phyloP scores from a whole-genome alignment of 2,797 vertebrate species.

The Carapus acus region DNA sequence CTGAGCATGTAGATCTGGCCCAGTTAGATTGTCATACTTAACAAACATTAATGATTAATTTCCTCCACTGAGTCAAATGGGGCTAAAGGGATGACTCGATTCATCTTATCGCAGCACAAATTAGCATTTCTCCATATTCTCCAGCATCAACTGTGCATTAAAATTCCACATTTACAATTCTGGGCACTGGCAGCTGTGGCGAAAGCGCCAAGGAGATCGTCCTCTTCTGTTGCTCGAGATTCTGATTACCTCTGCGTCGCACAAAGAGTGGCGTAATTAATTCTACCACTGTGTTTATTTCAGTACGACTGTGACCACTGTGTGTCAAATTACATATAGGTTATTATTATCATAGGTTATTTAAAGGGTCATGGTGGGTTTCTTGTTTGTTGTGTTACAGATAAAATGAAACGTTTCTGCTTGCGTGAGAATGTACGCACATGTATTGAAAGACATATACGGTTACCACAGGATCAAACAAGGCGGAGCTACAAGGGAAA shows the following conservation, averaged over 20 bases:
- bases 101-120: slow-evolving; percentile 79
- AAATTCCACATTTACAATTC: slow-evolving; percentile 74
- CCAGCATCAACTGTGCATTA: slow-evolving; percentile 73
- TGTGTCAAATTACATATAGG: slow-evolving; percentile 59
- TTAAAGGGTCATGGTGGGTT: slow-evolving; percentile 60
- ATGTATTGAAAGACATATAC: slow-evolving; percentile 25
- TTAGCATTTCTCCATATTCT: slow-evolving; percentile 80
- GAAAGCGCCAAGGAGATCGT: slow-evolving; percentile 68
- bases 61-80: slow-evolving; percentile 80
- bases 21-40: slow-evolving; percentile 82
- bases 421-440: slow-evolving; percentile 27
- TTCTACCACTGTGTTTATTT: slow-evolving; percentile 64
- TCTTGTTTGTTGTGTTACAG: slow-evolving; percentile 42
- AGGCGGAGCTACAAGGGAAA: slow-evolving; percentile 14
- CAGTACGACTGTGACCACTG: slow-evolving; percentile 35
- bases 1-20: slow-evolving; percentile 80
- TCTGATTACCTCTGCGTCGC: slow-evolving; percentile 65
- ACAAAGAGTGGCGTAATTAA: slow-evolving; percentile 70
- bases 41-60: slow-evolving; percentile 85
- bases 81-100: slow-evolving; percentile 81
- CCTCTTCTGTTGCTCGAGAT: slow-evolving; percentile 57
- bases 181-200: slow-evolving; percentile 66
- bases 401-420: slow-evolving; percentile 34
- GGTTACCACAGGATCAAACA: slow-evolving; percentile 18
- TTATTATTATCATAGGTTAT: too few relatives aligned